Conservation (phyloP, 2,113 vertebrate species). For the Gymnogyps californianus region DNA sequence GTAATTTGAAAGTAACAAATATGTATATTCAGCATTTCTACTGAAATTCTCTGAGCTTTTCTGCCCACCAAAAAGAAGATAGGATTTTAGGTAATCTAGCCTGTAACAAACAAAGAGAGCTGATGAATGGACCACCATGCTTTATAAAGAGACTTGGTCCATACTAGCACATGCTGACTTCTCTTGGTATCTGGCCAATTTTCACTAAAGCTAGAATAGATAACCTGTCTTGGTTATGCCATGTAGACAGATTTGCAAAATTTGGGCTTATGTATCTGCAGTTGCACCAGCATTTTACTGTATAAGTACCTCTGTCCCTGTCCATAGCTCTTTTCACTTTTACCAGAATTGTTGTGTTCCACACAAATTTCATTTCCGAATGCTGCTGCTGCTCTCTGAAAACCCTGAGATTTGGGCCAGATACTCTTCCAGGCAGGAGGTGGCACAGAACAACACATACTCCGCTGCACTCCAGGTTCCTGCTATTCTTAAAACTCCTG, state of each 20-base stretch:
- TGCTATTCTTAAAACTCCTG: not conserved
- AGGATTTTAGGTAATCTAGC: not conserved
- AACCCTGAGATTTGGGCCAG: not conserved
- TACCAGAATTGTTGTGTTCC: not conserved
- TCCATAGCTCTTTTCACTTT: not conserved
- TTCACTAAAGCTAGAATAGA: not conserved
- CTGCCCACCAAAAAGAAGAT: not conserved
- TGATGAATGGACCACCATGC: not conserved
- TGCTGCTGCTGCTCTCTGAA: not conserved
- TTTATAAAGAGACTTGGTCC: not conserved
- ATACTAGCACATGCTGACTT: not conserved
- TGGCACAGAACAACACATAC: not conserved
- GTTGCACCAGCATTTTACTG: not conserved
- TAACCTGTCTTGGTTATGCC: not conserved
- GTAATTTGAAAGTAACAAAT: not conserved
- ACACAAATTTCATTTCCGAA: not conserved
- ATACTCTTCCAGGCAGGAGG: not conserved
- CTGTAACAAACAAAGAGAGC: not conserved
- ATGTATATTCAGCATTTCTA: not conserved
- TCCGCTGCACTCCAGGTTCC: not conserved
- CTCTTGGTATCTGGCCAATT: too few relatives aligned
- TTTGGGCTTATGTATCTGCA: not conserved
- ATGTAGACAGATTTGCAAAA: not conserved
- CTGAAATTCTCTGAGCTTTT: not conserved
- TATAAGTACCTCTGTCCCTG: not conserved